Conservation (phyloP, 2,888 invertebrate genomes). For the Acronicta aceris region DNA sequence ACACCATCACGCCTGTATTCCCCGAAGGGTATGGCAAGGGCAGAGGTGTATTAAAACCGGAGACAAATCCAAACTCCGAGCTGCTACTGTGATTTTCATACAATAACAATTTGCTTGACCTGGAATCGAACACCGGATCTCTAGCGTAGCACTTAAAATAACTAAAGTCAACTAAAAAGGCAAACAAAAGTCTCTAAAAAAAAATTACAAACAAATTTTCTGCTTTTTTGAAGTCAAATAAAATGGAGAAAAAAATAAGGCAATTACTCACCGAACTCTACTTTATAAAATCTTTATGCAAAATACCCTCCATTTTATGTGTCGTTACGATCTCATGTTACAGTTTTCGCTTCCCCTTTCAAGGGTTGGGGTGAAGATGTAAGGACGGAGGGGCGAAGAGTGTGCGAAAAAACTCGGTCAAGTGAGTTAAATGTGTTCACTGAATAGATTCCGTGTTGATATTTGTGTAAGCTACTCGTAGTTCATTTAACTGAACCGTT, state of each 20-base stretch:
- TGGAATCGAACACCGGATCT: too few species aligned
- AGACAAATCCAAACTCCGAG: too few species aligned
- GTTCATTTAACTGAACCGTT: constrained; percentile 12
- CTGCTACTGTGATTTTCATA: too few species aligned
- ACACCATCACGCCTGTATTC: too few species aligned
- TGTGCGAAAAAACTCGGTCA: constrained; percentile 53
- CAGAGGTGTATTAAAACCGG: too few species aligned
- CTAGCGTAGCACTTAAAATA: too few species aligned
- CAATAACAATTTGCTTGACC: too few species aligned
- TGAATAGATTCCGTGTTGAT: constrained; percentile 44
- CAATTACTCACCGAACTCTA: background rate
- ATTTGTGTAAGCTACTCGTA: constrained; percentile 4
- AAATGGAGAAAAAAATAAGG: background rate
- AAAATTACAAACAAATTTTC: too few species aligned
- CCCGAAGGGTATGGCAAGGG: too few species aligned
- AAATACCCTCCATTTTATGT: constrained; percentile 41
- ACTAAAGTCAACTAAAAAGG: too few species aligned
- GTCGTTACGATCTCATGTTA: constrained; percentile 49
- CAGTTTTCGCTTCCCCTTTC: constrained; percentile 38
- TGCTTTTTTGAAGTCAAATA: background rate
- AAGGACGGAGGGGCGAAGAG: constrained; percentile 34
- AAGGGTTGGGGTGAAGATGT: constrained; percentile 46
- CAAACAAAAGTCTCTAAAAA: too few species aligned
- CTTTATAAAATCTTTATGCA: constrained; percentile 18
- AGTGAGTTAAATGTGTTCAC: constrained; percentile 53